phyloP scores from a whole-genome alignment of 1,140 invertebrate genomes.

The Himalopsyche phryganea region DNA sequence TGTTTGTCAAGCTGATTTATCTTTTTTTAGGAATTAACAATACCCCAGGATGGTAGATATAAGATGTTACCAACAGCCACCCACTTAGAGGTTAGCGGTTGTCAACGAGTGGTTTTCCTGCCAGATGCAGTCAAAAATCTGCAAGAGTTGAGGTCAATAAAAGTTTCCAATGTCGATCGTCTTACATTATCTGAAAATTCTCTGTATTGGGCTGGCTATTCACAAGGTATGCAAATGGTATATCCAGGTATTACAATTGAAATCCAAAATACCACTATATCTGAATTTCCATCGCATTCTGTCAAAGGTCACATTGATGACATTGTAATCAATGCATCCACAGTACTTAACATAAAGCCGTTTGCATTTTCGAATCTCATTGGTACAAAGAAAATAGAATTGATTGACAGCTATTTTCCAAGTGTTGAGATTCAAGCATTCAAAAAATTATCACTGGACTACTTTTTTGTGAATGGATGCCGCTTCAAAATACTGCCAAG shows the following conservation, averaged over 20 bases:
- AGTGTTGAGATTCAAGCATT: constrained; percentile 69
- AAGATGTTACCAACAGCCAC: constrained; percentile 52
- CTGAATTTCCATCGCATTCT: constrained; percentile 61
- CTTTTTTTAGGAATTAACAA: constrained; percentile 54
- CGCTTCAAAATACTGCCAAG: constrained; percentile 59
- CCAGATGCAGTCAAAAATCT: constrained; percentile 46
- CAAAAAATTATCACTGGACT: constrained; percentile 69
- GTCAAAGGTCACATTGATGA: constrained; percentile 68
- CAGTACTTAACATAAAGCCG: constrained; percentile 60
- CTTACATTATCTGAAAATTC: constrained; percentile 43
- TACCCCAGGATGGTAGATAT: constrained; percentile 56
- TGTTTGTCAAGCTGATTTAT: too few relatives aligned
- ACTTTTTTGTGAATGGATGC: constrained; percentile 57
- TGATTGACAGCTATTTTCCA: constrained; percentile 55
- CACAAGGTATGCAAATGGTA: constrained; percentile 37
- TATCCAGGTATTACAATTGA: constrained; percentile 43
- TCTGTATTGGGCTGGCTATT: constrained; percentile 42
- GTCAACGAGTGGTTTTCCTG: constrained; percentile 51
- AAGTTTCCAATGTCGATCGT: constrained; percentile 39
- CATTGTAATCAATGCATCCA: constrained; percentile 60
- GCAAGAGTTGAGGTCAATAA: constrained; percentile 40
- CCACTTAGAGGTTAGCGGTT: constrained; percentile 53
- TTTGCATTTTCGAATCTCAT: constrained; percentile 70
- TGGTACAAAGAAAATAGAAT: constrained; percentile 52
- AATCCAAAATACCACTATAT: constrained; percentile 49